A percentile compares a stretch with the other conserved stretches of the same genome.
phyloP scores from a whole-genome alignment of 2,113 vertebrate genomes.

The Chauna torquata region DNA sequence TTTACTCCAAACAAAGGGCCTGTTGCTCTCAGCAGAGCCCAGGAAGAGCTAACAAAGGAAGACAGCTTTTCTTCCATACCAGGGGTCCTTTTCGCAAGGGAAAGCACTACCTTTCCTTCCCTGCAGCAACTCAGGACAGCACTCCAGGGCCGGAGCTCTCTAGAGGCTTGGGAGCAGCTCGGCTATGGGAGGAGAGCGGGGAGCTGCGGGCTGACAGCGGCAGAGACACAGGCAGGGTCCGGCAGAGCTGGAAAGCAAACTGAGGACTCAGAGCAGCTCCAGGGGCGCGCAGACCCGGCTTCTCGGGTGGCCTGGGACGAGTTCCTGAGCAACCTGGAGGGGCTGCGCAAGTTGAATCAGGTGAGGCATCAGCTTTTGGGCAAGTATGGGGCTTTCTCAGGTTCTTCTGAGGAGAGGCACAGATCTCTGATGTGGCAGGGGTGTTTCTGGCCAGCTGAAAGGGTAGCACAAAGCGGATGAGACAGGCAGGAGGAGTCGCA shows the following conservation, averaged over 20 bases:
- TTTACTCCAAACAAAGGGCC: neutral
- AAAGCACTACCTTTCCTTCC: neutral
- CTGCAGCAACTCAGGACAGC: neutral
- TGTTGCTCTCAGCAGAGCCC: neutral
- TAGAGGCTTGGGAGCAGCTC: accelerated
- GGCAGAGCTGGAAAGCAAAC: neutral
- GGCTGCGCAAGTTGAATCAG: too few relatives aligned
- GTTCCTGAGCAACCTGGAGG: neutral
- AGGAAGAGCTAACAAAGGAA: neutral
- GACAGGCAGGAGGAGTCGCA: neutral
- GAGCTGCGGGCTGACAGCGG: neutral
- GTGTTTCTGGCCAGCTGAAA: neutral
- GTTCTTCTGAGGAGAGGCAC: neutral
- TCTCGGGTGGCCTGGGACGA: accelerated
- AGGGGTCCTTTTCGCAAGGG: neutral
- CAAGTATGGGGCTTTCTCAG: neutral
- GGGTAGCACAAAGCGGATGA: neutral
- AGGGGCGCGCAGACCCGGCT: accelerated
- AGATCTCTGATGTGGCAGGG: neutral
- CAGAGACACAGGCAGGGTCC: neutral
- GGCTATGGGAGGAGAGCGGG: accelerated
- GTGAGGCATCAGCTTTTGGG: neutral
- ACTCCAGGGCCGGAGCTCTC: neutral
- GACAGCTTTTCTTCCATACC: neutral
- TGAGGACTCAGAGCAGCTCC: accelerated